A percentile compares a stretch with the other conserved stretches of the same genome.
Conservation (phyloP, 2,797 vertebrate genomes). For the Bradypodion pumilum region DNA sequence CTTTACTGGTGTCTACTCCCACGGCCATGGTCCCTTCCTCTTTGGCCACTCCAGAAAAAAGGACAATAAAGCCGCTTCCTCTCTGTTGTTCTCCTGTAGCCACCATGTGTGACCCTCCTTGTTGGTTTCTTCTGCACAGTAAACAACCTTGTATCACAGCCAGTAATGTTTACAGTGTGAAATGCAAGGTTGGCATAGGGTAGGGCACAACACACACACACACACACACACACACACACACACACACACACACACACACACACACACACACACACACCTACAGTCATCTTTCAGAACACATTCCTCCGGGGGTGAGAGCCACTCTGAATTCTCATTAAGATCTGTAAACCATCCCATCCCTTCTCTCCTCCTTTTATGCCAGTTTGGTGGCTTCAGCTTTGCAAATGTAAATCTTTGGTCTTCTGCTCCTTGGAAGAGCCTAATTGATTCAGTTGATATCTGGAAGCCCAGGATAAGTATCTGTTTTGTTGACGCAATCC, state of each 20-base stretch:
- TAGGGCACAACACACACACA: background rate
- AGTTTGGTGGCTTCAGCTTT: conserved; percentile 62
- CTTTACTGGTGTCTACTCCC: too few relatives aligned
- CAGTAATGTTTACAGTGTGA: background rate
- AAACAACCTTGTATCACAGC: background rate
- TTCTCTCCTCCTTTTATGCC: conserved; percentile 62
- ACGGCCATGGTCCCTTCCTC: background rate
- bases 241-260: too few relatives aligned
- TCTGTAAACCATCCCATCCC: conserved; percentile 34
- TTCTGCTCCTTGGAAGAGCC: conserved; percentile 57
- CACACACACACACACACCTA: too few relatives aligned
- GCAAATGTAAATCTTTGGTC: conserved; percentile 55
- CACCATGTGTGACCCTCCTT: background rate
- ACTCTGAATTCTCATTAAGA: conserved; percentile 34
- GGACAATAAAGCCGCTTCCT: background rate
- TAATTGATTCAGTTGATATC: conserved; percentile 64
- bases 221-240: too few relatives aligned
- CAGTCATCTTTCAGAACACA: background rate
- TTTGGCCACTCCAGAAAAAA: background rate
- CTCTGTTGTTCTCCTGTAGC: background rate
- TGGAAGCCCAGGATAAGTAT: conserved; percentile 63
- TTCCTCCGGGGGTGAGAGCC: too few relatives aligned
- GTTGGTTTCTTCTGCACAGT: background rate
- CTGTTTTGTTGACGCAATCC: conserved; percentile 71
- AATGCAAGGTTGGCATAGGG: background rate